phyloP scores from a whole-genome alignment of 2,888 invertebrate genomes.

The Saturnia japonica region DNA sequence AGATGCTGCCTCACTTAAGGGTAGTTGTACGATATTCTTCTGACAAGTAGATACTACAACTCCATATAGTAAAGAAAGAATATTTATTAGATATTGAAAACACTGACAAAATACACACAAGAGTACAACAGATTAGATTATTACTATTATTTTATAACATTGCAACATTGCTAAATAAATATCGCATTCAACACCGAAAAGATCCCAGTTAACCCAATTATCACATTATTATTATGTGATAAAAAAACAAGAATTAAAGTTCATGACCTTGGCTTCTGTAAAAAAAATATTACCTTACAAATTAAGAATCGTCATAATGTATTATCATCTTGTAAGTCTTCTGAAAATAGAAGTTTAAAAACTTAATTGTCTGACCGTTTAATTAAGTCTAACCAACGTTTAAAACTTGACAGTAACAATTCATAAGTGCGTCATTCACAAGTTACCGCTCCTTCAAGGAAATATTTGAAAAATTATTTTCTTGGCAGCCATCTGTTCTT shows the following conservation, averaged over 20 bases:
- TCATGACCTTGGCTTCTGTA: too few species aligned
- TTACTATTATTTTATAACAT: too few species aligned
- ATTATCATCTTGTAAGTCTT: neutral
- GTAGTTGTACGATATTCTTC: neutral
- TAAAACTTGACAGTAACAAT: neutral
- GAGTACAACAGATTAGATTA: too few species aligned
- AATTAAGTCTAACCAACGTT: neutral
- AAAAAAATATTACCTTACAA: neutral
- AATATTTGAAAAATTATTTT: neutral
- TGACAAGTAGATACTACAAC: neutral
- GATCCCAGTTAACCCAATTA: too few species aligned
- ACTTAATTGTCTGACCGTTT: neutral
- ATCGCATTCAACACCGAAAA: too few species aligned
- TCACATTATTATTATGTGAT: too few species aligned
- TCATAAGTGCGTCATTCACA: slow-evolving; percentile 11
- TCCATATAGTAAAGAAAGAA: too few species aligned
- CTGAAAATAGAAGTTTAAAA: neutral
- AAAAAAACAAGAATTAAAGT: too few species aligned
- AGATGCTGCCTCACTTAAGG: neutral
- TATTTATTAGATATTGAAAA: too few species aligned
- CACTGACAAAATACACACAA: too few species aligned
- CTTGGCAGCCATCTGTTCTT: slow-evolving; percentile 3
- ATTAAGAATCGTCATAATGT: neutral
- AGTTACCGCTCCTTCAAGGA: neutral
- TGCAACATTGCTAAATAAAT: too few species aligned